Percentiles rank a stretch among this genome's conserved stretches.
Evolutionary conservation across 2,888 invertebrate species (phyloP).

Genomic region (Amphipoea oculea): DNA sequence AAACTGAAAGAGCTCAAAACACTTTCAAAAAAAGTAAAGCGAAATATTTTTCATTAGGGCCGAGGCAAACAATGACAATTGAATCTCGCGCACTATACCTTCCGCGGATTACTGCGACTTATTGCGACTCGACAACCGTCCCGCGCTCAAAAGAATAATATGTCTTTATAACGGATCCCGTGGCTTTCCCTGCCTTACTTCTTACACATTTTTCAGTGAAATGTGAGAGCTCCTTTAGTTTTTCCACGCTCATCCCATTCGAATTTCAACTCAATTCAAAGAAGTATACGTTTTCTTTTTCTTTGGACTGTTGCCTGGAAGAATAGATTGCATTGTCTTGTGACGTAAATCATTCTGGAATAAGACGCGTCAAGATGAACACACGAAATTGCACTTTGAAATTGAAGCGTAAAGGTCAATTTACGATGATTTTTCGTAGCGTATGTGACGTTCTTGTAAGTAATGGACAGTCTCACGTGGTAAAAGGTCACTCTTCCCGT

Average conservation of each 20-base stretch:
- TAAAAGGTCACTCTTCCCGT: constrained; percentile 81
- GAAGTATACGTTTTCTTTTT: constrained; percentile 60
- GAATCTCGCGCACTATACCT: constrained; percentile 84
- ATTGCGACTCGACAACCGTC: constrained; percentile 85
- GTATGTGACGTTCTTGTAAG: constrained; percentile 64
- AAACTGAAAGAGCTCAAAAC: constrained; percentile 70
- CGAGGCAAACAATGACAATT: constrained; percentile 83
- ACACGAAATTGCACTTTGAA: constrained; percentile 70
- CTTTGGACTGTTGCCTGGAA: constrained; percentile 62
- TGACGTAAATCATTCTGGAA: constrained; percentile 84
- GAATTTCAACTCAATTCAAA: constrained; percentile 68
- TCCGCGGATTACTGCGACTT: constrained; percentile 86
- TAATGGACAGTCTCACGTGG: constrained; percentile 77
- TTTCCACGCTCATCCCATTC: constrained; percentile 57
- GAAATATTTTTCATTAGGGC: constrained; percentile 89
- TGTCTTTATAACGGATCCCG: constrained; percentile 85
- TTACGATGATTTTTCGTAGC: constrained; percentile 46
- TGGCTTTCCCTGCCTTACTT: constrained; percentile 84
- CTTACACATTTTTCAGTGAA: constrained; percentile 89
- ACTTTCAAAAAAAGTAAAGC: constrained; percentile 80
- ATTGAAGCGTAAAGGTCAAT: constrained; percentile 62
- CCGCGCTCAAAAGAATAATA: constrained; percentile 89
- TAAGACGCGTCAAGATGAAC: constrained; percentile 74
- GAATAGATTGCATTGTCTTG: constrained; percentile 89
- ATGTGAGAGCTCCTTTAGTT: constrained; percentile 86